Evolutionary conservation across 2,797 vertebrate genomes (phyloP), one percentile per base, ranked within the genome.

Genomic region (Synaphobranchus kaupii): DNA sequence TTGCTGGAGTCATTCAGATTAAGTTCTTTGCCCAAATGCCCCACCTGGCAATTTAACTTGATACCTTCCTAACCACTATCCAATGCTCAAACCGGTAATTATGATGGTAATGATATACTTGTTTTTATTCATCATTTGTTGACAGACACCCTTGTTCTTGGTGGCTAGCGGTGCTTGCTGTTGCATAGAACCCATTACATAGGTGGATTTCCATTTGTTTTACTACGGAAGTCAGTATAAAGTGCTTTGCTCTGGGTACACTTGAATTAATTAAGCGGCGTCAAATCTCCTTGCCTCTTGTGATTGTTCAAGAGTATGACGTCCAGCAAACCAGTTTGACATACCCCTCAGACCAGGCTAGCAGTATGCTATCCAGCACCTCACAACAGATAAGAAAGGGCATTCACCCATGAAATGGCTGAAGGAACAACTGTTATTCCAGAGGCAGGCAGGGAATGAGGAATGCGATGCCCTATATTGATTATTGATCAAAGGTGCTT

Each of bases 401-500:
- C 31, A 66, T 22, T 10, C 25, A 39, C 31, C n/a, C 20, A 82
- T 58, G 66, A 47, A 71, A 52, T 68, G 56, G 31, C 47, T 63
- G 54, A 63, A 56, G 44, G 31, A 10, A 39, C 3, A 39, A 47
- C 25, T 25, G 28, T 78, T 86, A 39, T 83, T 25, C 39, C 9
- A 71, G 58, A 22, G 28, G 52, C 47, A 34, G 82, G 20, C 44
- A 25, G 66, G 54, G 28, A 25, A 48, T 54, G 39, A 39, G 50
- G 34, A 60, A 10, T 48, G 54, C 13, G 60, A 84, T 58, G 84
- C 31, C 50, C 78, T 85, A 44, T 81, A 88, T 85, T 73, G 47
- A 88, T 71, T 83, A 88, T 85, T 85, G 47, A 88, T 88, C 78
- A 85, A 83, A 88, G 60, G 28, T 68, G 76, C 84, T 68, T 85